phyloP scores from a whole-genome alignment of 2,888 invertebrate genomes.

The Caenorhabditis sp. region DNA sequence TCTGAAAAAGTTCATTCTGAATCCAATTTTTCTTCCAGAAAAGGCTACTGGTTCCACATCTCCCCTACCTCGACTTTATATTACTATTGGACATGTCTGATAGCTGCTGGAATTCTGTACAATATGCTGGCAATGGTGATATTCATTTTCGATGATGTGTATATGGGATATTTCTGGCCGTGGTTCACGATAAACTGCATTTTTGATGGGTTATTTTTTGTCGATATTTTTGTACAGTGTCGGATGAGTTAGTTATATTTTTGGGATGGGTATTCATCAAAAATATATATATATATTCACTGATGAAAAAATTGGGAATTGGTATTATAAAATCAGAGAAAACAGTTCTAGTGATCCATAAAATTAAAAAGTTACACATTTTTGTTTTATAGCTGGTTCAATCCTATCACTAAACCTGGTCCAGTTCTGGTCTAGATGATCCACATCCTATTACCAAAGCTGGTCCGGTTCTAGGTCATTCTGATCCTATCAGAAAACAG shows the following conservation, averaged over 20 bases:
- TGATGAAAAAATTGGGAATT: too few species aligned
- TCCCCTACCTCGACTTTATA: constrained; percentile 39
- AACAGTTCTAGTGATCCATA: too few species aligned
- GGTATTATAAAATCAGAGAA: too few species aligned
- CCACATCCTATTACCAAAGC: too few species aligned
- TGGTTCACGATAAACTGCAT: constrained; percentile 58
- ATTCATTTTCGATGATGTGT: constrained; percentile 68
- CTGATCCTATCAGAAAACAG: too few species aligned
- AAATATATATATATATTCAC: too few species aligned
- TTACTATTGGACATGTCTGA: constrained; percentile 64
- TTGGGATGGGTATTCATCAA: background rate
- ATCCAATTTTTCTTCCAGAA: constrained; percentile 19
- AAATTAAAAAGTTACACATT: too few species aligned
- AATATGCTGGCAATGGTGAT: constrained; percentile 65
- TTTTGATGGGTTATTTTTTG: constrained; percentile 51
- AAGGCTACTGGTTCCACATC: constrained; percentile 23
- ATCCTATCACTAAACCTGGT: too few species aligned
- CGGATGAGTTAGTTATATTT: constrained; percentile 52
- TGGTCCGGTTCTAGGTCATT: too few species aligned
- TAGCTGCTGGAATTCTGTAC: constrained; percentile 61
- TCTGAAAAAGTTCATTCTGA: too few species aligned
- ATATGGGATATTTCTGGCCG: constrained; percentile 22
- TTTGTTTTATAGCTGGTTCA: too few species aligned
- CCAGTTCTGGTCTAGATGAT: too few species aligned
- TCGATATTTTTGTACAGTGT: constrained; percentile 59